Base-by-base conservation (phyloP, 2,888 invertebrate genomes). In the Lasioglossum morio region DNA sequence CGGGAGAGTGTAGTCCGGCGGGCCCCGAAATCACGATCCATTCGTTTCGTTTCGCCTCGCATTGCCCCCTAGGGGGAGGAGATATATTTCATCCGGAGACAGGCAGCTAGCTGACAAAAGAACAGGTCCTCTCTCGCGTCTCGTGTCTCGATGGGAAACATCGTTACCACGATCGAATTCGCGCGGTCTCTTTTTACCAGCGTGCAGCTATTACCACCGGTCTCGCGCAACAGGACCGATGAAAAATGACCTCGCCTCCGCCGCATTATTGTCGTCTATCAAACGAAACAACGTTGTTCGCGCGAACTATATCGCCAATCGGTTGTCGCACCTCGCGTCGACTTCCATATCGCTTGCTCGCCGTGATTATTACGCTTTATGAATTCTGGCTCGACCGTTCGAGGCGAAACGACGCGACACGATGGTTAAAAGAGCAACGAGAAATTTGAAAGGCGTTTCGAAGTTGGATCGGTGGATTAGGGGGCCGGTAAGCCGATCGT, bases 1-100 rank as follows among this genome's bases (percentile, higher is more conserved):
- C 79, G 0, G 63, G 48, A 30, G 79, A 27, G 69, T 43, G 66
- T 48, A 70, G 72, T 69, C 76, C 76, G 40, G 70, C 70, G 83
- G 74, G 73, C 63, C 63, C 81, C 86, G 77, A 89, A 87, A 89
- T 89, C 89, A 84, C 87, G 87, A 82, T 87, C 87, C 87, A 89
- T 90, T 89, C 87, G 89, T 85, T 78, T 84, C 85, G 81, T 73
- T 60, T 79, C 66, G 66, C 66, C 19, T 69, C 37, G 37, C 16
- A 19, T 16, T 19, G 30, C 34, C 34, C 19, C 37, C 16, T 76
- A 48, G 60, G 81, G 81, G 82, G 82, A 81, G 87, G 88, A 88
- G 86, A 81, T 87, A 87, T 90, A 87, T 90, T 87, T 87, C 80
- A 87, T 77, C 57, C 70, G 72, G 74, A 79, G 83, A 48, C 84